Conservation (phyloP, 1,140 invertebrate species). For the Pseudoatta argentina region DNA sequence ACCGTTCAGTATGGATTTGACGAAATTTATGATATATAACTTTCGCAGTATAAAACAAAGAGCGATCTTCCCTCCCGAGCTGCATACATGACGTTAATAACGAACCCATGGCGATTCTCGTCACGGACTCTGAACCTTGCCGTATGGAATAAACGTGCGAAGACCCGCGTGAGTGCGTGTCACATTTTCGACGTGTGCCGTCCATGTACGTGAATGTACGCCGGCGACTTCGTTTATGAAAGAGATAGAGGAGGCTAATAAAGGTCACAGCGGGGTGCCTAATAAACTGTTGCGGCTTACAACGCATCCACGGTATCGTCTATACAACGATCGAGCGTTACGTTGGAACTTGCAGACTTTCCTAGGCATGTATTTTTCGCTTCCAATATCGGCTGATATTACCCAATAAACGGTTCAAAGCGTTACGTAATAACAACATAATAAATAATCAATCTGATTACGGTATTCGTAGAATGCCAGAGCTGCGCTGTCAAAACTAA, state of each 20-base stretch:
- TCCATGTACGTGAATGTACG: constrained; percentile 3
- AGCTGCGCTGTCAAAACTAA: constrained; percentile 31
- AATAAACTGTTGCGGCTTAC: constrained; percentile 78
- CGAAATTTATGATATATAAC: constrained; percentile 46
- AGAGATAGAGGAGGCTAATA: constrained; percentile 77
- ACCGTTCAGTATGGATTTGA: constrained; percentile 49
- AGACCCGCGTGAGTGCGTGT: constrained; percentile 27
- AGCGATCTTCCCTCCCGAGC: background rate
- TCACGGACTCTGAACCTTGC: constrained; percentile 51
- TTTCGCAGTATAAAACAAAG: constrained; percentile 51
- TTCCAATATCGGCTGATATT: constrained; percentile 41
- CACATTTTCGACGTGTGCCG: background rate
- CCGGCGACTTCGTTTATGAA: constrained; percentile 68
- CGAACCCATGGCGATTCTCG: constrained; percentile 36
- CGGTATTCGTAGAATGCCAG: background rate
- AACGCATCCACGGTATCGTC: constrained; percentile 26
- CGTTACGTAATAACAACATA: constrained; percentile 25
- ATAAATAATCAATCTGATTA: constrained; percentile 42
- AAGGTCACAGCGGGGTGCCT: constrained; percentile 79
- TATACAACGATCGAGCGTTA: constrained; percentile 15
- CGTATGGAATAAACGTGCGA: constrained; percentile 58
- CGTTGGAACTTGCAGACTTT: constrained; percentile 8
- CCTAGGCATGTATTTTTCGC: background rate
- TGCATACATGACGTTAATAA: constrained; percentile 66
- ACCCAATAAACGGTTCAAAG: constrained; percentile 29